Evolutionary conservation across 1,140 invertebrate species (phyloP), one percentile per base, ranked within the genome.

Genomic region (Gonioctena quinquepunctata): DNA sequence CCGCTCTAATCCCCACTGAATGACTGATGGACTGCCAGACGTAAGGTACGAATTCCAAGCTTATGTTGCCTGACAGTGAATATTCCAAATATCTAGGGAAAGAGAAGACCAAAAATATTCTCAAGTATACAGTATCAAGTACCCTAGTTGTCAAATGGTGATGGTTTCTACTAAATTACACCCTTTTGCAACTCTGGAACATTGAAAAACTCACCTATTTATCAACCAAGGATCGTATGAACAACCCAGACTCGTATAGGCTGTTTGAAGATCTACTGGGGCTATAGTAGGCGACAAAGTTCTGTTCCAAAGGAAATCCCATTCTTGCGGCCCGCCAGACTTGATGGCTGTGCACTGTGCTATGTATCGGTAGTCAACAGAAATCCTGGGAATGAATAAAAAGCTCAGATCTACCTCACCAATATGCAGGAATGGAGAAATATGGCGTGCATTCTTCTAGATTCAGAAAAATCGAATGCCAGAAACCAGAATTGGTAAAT

Each of bases 171-270:
- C n/a, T 7, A 7, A 13, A 21, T 26, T 25, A 7, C 11, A 61
- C 21, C 7, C 13, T 27, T 27, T 8, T 21, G 11, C 7, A 13
- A 7, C 5, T 27, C 21, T 25, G 26, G 25, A 42, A n/a, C n/a
- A n/a, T n/a, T n/a, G n/a, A 1, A 42, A 42, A 13, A 59, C 23
- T 50, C 68, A 80, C 80, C 72, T 81, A 57, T 80, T 80, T 13
- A 82, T 80, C 28, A 81, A 60, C 80, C 80, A 81, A 13, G 80
- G 76, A 68, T 81, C 77, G 48, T 77, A 74, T 7, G 77, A 78
- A 68, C 80, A 81, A 23, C 80, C 80, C 19, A 81, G 71, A 65
- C 75, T 78, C 16, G 76, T 66, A 57, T 79, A 81, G 2, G 74
- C 70, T 13, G 72, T 76, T 75, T 80, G 73, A 19, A 80, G 50